A percentile compares a stretch with the other conserved stretches of the same genome.
Conservation (phyloP, 1,140 invertebrate genomes). For the Cardiocondyla obscurior region DNA sequence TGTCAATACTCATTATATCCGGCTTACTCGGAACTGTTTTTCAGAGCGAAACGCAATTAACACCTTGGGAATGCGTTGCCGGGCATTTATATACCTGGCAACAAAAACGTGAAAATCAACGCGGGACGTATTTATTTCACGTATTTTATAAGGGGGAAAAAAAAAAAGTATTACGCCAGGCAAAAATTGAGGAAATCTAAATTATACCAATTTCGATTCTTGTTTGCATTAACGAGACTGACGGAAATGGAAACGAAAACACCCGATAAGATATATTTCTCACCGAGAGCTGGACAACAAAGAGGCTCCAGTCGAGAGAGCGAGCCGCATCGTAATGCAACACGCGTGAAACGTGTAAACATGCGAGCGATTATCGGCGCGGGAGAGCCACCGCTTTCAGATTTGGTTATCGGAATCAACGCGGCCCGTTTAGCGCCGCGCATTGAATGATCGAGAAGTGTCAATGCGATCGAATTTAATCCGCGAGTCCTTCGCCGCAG, state of each 20-base stretch:
- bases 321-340: background rate
- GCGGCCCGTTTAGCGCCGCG: background rate
- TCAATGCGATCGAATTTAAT: slow-evolving; percentile 23
- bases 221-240: background rate
- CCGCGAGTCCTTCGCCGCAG: background rate
- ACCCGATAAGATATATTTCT: background rate
- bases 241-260: background rate
- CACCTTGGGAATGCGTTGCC: background rate
- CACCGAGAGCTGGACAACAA: background rate
- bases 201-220: background rate
- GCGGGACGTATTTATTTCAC: too few relatives aligned
- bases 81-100: background rate
- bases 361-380: slow-evolving; percentile 21
- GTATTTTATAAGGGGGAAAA: too few relatives aligned
- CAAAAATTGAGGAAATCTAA: background rate
- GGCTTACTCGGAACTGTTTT: slow-evolving; percentile 22
- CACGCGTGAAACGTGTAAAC: slow-evolving; percentile 19
- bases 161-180: background rate
- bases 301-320: background rate
- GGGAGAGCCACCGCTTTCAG: slow-evolving; percentile 7
- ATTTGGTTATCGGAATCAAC: slow-evolving; percentile 43
- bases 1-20: slow-evolving; percentile 46
- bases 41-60: background rate
- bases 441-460: slow-evolving; percentile 32
- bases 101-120: background rate